Conservation (phyloP, 2,888 invertebrate genomes). For the Phania funesta region DNA sequence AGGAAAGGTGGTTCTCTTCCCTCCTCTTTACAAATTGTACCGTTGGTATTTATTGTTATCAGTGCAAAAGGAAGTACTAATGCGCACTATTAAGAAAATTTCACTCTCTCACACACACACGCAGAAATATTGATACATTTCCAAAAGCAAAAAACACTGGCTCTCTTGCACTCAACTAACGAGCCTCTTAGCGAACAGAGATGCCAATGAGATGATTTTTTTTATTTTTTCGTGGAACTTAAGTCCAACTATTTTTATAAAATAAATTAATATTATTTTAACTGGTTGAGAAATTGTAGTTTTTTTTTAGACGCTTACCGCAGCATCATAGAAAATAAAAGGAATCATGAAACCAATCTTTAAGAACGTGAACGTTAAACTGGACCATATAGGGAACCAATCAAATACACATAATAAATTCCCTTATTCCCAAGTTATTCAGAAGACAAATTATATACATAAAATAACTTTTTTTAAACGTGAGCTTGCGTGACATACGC, state of each 20-base stretch:
- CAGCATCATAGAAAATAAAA: too few relatives aligned
- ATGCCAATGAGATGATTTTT: not conserved
- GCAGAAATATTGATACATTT: not conserved
- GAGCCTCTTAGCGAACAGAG: not conserved
- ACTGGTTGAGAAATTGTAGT: not conserved
- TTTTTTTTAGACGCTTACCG: too few relatives aligned
- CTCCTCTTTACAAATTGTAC: not conserved
- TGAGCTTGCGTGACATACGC: too few relatives aligned
- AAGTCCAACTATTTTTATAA: not conserved
- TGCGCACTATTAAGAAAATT: slow-evolving; percentile 56
- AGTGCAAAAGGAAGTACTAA: slow-evolving; percentile 45
- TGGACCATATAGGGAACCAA: too few relatives aligned
- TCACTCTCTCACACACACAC: slow-evolving; percentile 27
- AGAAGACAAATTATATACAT: too few relatives aligned
- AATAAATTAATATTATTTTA: too few relatives aligned
- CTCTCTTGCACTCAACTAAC: not conserved
- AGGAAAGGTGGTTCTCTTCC: not conserved
- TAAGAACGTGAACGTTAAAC: too few relatives aligned
- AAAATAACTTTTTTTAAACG: too few relatives aligned
- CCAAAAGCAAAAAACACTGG: not conserved
- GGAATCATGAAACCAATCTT: too few relatives aligned
- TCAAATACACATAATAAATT: too few relatives aligned
- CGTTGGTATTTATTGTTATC: slow-evolving; percentile 38
- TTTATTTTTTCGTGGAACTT: not conserved
- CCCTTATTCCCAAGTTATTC: too few relatives aligned